Base-by-base conservation (phyloP, 2,797 vertebrate genomes). In the Geranospiza caerulescens region DNA sequence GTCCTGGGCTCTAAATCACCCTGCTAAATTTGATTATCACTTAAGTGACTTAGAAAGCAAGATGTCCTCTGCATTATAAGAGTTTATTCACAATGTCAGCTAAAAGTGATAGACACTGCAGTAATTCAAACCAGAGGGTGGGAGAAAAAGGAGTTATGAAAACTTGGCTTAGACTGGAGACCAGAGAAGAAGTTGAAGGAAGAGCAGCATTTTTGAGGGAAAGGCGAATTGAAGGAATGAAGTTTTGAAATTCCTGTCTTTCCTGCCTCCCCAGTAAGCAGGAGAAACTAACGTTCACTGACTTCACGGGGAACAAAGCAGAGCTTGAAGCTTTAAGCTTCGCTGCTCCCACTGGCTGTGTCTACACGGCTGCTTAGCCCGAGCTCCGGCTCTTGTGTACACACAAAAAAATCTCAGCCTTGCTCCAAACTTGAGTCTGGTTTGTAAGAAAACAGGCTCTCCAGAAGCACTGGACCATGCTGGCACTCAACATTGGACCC, bases 131-230 rank as follows among this genome's bases (percentile, higher is more conserved):
- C 90, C 95, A 97, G 96, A 95, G 89, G 38, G 71, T 26, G 76
- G 47, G 73, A 81, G 15, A 3, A 19, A 55, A 85, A 89, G 58
- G 78, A 97, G 87, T 96, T 89, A 95, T 91, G 89, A 96, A 97
- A 97, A 91, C 87, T 97, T 97, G 96, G 96, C 97, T 96, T 94
- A 8, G 64, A 31, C 45, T 74, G 75, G 74, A 93, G 96, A 96
- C 79, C 89, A 93, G 89, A 88, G 92, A 90, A 96, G 89, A 94
- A 94, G 82, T 58, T 95, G 93, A 96, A 96, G 94, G 94, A 97
- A 97, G 95, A 94, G 87, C 75, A 96, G 95, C 97, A 97, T 97
- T 97, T 97, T 95, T 97, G 97, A 97, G 97, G 96, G 95, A 94
- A 97, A 89, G 90, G 90, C 53, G 1, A 96, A 92, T 53, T 86